Base-by-base conservation (phyloP, 2,113 vertebrate species). In the Vulpes lagopus region DNA sequence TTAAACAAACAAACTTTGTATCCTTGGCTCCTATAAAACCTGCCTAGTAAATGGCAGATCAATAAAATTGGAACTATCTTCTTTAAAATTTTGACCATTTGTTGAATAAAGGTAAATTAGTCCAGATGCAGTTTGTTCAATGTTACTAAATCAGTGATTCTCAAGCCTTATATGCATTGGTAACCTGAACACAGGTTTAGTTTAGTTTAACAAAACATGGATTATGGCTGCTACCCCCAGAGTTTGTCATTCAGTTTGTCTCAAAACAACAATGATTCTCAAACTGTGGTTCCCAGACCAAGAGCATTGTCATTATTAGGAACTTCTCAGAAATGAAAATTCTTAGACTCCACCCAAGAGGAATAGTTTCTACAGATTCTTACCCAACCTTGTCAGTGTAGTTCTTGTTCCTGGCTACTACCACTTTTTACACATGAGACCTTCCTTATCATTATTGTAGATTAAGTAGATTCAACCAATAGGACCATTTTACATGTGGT, bases 401-500 rank as follows among this genome's bases (percentile, higher is more conserved):
- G 17, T 89, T n/a, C 25, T 88, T 89, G 5, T 32, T 30, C 11
- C 35, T 80, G 30, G 3, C 27, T 32, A 69, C 19, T 53, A 32
- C 65, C 11, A 60, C 10, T 88, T 93, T 67, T 71, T 51, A 53
- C 4, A 23, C 1, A 69, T 15, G 11, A 76, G 11, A 53, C 3
- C 23, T 73, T 95, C 43, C 16, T 88, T 91, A n/a, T 87, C 22
- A 38, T 74, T 69, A 94, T 64, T 87, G 81, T 23, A 94, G 14
- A 32, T 53, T 76, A 76, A 59, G 5, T 53, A 20, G 27, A 92
- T 43, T 89, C 12, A 20, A 43, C 19, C 27, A 71, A 9, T 5
- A 81, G 43, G 8, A 23, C 11, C 57, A 67, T 74, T 90, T 89
- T 60, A 82, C 20, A 64, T 80, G 4, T 64, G 38, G 35, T 78